These are phyloP conservation scores for Acronicta aceris DNA, from an alignment of 2,888 invertebrate species.

Conservation along the genomic window DNA sequence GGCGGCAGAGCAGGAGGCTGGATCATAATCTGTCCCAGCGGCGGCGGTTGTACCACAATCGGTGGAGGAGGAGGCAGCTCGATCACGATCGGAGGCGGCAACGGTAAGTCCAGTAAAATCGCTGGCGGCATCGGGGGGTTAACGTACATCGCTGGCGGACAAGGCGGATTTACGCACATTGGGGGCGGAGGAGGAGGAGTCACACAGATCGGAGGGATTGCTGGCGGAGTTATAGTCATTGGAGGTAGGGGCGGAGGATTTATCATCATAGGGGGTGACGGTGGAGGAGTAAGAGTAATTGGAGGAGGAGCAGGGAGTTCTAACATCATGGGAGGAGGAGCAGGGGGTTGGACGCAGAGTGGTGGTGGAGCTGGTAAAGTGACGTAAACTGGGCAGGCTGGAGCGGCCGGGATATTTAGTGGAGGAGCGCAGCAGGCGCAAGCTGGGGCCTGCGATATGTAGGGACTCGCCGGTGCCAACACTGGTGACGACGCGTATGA, in stretches of 20 bases:
- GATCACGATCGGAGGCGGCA: conserved; percentile 75
- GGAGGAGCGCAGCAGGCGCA: conserved; percentile 60
- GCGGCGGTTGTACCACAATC: conserved; percentile 79
- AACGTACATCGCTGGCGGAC: conserved; percentile 73
- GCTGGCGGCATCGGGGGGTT: conserved; percentile 73
- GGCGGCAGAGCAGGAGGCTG: conserved; percentile 81
- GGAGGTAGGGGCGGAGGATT: conserved; percentile 72
- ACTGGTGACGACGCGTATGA: conserved; percentile 42
- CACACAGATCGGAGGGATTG: conserved; percentile 73
- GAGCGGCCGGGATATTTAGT: conserved; percentile 62
- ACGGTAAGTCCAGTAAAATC: conserved; percentile 70
- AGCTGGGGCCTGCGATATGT: conserved; percentile 50
- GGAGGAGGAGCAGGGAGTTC: conserved; percentile 74
- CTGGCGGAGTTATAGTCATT: conserved; percentile 71
- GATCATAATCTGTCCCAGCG: conserved; percentile 75
- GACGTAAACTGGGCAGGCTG: conserved; percentile 72
- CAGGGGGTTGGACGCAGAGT: conserved; percentile 68
- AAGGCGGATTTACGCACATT: conserved; percentile 73
- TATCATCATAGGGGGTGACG: conserved; percentile 68
- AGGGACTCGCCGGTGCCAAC: conserved; percentile 33
- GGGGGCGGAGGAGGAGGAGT: conserved; percentile 76
- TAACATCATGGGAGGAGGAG: conserved; percentile 68
- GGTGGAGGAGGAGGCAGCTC: conserved; percentile 79
- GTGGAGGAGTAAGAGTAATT: conserved; percentile 71
- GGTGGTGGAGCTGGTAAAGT: conserved; percentile 75